phyloP scores from a whole-genome alignment of 2,797 vertebrate genomes.

The Xiphorhynchus erythropygius region DNA sequence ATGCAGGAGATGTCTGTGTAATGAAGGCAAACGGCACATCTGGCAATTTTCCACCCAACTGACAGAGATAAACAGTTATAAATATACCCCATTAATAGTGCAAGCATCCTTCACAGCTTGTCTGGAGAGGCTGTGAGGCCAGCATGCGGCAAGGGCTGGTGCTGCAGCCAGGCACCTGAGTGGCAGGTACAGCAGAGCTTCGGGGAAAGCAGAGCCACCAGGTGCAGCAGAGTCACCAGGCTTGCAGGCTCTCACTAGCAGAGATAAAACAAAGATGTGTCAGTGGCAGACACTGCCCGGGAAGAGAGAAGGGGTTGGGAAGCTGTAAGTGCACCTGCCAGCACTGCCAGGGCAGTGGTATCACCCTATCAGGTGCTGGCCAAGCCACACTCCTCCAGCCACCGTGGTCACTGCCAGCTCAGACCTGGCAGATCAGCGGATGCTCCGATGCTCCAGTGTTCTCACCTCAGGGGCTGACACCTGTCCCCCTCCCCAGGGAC shows the following conservation, averaged over 20 bases:
- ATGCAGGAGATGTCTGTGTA: background rate
- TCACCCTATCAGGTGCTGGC: rapidly evolving
- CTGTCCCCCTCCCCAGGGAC: background rate
- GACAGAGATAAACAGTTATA: conserved; percentile 45
- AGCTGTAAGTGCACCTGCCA: rapidly evolving
- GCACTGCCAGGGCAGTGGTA: background rate
- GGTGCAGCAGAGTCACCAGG: rapidly evolving
- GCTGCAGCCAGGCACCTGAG: background rate
- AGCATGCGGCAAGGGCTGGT: rapidly evolving
- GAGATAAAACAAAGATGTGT: rapidly evolving
- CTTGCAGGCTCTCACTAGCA: background rate
- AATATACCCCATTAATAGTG: conserved; percentile 5
- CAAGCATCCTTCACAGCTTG: background rate
- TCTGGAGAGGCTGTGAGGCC: background rate
- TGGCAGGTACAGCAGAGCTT: background rate
- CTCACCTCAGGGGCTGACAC: background rate
- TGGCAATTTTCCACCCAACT: conserved; percentile 43
- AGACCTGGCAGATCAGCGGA: rapidly evolving
- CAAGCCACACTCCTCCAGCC: rapidly evolving
- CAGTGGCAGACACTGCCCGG: background rate
- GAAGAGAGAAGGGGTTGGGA: background rate
- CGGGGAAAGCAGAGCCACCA: rapidly evolving
- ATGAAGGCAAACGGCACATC: conserved; percentile 12
- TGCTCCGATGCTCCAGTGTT: rapidly evolving
- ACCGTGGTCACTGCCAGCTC: background rate